Base-by-base conservation (phyloP, 2,797 vertebrate species). In the Mormyrus proboscirostris region DNA sequence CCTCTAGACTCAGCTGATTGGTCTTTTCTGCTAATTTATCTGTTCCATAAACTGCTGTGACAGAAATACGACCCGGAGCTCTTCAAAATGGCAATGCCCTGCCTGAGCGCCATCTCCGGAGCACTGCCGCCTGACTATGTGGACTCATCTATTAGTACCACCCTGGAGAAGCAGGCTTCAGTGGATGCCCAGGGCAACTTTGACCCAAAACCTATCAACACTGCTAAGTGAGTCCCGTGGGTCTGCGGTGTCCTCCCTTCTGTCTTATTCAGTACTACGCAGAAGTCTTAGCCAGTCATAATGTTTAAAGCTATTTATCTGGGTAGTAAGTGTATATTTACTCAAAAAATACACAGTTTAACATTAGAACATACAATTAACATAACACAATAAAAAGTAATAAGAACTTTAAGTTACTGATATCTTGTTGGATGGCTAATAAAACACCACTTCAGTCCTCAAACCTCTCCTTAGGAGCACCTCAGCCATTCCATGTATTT, bases 71-170 rank as follows among this genome's bases (percentile, higher is more conserved):
- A 99, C 83, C 95, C 96, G 90, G 98, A 99, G 88, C 97, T 99
- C 65, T 99, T 99, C 95, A 97, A 97, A 95, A 99, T 99, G 98
- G 97, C 98, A 90, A 97, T 99, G 95, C 98, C 98, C 82, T 99
- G 99, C 95, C 96, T 99, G 93, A 99, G 99, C 93, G 98, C 98
- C 91, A 98, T 99, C 89, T 97, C 97, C 7, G 98, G 99, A 92
- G 99, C 97, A 87, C 93, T 99, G 91, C 98, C 99, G 0, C 99
- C 99, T 0, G 99, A 99, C 94, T 99, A 99, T 89, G 95, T 99
- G 90, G 98, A 99, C 89, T 96, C 96, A 22, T 96, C 97, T 87
- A 97, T 97, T 90, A 95, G 93, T 88, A 95, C 96, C 53, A 94
- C 95, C 0, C 90, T 98, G 93, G 98, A 99, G 93, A 99, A 99